A percentile compares a stretch with the other conserved stretches of the same genome.
These are phyloP conservation scores for Tauraco hartlaubi DNA, from an alignment of 2,797 vertebrate species.

Conservation along the genomic window DNA sequence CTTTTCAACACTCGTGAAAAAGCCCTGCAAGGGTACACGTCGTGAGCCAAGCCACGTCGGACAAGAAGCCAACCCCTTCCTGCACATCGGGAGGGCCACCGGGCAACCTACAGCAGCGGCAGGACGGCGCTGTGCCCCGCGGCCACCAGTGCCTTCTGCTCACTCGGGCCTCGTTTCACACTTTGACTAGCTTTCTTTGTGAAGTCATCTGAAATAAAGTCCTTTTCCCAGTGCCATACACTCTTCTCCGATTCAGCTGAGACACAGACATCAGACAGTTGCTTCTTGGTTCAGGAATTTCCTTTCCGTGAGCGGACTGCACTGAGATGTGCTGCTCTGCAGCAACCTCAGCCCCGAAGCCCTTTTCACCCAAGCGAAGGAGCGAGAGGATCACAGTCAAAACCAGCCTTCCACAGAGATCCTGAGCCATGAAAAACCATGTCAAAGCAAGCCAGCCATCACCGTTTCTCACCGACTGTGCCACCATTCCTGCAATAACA, in stretches of 20 bases:
- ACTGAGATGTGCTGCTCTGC: not conserved
- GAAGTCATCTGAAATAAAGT: not conserved
- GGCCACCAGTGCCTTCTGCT: not conserved
- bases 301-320: not conserved
- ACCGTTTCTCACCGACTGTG: not conserved
- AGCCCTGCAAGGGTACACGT: not conserved
- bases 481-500: not conserved
- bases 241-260: not conserved
- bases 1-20: not conserved
- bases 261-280: not conserved
- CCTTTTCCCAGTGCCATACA: not conserved
- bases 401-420: not conserved
- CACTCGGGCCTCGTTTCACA: not conserved
- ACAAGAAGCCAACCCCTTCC: not conserved
- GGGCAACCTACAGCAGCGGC: not conserved
- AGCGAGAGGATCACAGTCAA: not conserved
- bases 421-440: not conserved
- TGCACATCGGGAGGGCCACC: rapidly evolving
- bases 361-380: not conserved
- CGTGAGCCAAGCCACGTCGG: rapidly evolving
- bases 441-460: not conserved
- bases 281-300: not conserved
- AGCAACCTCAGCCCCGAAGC: not conserved
- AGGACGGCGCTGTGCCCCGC: not conserved
- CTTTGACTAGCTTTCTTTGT: not conserved